Evolutionary conservation across 1,140 invertebrate genomes (phyloP).

Genomic region (Megathymus violae): DNA sequence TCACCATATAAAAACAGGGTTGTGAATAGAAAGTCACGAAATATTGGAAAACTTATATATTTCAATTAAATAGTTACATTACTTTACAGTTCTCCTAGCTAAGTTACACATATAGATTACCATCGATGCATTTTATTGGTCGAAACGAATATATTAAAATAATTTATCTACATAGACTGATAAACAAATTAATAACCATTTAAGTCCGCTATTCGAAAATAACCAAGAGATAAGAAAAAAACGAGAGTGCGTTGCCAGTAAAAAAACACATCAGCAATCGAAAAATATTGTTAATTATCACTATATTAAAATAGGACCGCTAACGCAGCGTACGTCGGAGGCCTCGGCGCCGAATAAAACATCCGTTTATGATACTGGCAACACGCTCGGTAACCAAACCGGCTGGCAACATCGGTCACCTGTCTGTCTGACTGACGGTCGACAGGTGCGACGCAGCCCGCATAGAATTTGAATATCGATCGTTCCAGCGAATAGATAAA

Average conservation of each 20-base stretch:
- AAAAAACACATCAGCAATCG: constrained; percentile 34
- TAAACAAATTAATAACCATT: constrained; percentile 72
- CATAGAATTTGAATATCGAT: constrained; percentile 20
- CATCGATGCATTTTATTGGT: constrained; percentile 79
- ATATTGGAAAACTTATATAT: constrained; percentile 82
- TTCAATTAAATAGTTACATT: constrained; percentile 83
- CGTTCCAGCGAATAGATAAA: neutral
- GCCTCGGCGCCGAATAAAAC: constrained; percentile 10
- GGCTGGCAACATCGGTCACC: constrained; percentile 7
- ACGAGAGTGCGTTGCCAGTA: constrained; percentile 48
- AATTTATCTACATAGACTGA: constrained; percentile 78
- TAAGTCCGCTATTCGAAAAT: constrained; percentile 60
- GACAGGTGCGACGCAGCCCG: constrained; percentile 37
- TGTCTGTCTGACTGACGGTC: constrained; percentile 22
- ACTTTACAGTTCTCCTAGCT: constrained; percentile 81
- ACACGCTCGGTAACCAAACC: constrained; percentile 16
- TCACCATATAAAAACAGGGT: too few relatives aligned
- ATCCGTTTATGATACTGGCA: constrained; percentile 20
- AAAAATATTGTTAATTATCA: constrained; percentile 33
- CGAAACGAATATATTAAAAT: constrained; percentile 80
- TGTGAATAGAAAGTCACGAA: too few relatives aligned
- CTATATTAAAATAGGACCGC: constrained; percentile 34
- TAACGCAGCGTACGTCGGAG: constrained; percentile 26
- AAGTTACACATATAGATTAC: constrained; percentile 70
- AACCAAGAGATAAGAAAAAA: constrained; percentile 42